These are phyloP conservation scores for Probosciger aterrimus DNA, from an alignment of 2,113 vertebrate species.

Conservation along the genomic window DNA sequence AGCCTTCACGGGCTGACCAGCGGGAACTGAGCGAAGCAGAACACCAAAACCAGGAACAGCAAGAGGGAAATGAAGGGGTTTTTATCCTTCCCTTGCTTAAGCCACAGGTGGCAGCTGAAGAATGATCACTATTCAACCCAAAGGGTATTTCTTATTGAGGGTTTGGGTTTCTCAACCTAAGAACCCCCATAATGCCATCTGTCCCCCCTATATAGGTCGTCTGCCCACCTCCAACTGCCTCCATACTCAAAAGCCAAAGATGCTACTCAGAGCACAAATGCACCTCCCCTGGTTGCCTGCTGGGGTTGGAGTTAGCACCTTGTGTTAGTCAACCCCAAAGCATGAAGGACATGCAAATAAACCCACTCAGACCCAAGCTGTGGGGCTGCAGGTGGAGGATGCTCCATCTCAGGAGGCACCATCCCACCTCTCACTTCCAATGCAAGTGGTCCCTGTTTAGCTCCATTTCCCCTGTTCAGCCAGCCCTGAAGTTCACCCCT, in stretches of 20 bases:
- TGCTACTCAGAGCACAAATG: not conserved
- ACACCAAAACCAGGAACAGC: not conserved
- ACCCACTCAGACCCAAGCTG: not conserved
- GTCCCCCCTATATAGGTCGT: fast-evolving
- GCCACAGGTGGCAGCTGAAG: not conserved
- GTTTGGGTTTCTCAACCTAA: not conserved
- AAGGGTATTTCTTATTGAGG: not conserved
- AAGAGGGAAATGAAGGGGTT: fast-evolving
- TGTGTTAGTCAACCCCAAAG: not conserved
- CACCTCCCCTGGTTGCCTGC: too few relatives aligned
- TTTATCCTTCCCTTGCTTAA: not conserved
- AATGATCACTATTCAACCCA: not conserved
- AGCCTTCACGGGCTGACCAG: not conserved
- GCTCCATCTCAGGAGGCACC: not conserved
- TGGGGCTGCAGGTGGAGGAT: not conserved
- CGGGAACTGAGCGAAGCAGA: not conserved
- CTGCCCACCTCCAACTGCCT: not conserved
- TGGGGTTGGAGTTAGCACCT: not conserved
- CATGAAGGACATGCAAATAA: fast-evolving
- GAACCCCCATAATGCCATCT: not conserved
- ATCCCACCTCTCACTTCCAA: not conserved
- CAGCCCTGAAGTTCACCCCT: not conserved
- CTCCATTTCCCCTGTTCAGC: not conserved
- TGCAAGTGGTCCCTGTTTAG: not conserved
- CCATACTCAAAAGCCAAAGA: not conserved